Evolutionary conservation across 1,140 invertebrate species (phyloP).

Genomic region (Gonatopus flavifemur): DNA sequence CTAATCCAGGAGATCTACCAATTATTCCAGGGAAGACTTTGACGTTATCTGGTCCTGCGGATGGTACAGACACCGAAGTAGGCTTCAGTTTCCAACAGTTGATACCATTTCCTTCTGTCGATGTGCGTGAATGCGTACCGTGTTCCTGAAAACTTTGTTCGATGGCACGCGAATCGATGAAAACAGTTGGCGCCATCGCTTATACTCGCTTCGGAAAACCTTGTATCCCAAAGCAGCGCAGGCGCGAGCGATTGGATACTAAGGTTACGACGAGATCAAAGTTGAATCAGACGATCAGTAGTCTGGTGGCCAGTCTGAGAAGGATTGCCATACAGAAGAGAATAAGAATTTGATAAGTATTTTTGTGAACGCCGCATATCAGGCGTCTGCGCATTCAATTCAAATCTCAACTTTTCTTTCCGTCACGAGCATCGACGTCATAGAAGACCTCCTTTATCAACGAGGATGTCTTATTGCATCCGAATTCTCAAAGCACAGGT

Average conservation of each 20-base stretch:
- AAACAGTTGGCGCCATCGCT: no score
- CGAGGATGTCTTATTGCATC: constrained; percentile 74
- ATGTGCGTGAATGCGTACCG: no score
- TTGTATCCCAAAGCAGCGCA: constrained; percentile 33
- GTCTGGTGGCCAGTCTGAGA: constrained; percentile 58
- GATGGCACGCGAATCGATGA: no score
- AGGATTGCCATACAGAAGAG: constrained; percentile 53
- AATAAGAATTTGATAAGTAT: neutral
- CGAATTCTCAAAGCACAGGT: constrained; percentile 75
- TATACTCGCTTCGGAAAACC: no score
- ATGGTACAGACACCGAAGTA: no score
- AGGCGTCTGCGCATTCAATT: constrained; percentile 28
- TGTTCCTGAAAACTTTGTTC: no score
- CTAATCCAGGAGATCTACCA: no score
- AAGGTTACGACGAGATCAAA: constrained; percentile 21
- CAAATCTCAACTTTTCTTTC: neutral
- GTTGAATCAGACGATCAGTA: constrained; percentile 37
- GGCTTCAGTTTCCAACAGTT: no score
- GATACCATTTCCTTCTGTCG: no score
- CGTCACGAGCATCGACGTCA: constrained; percentile 20
- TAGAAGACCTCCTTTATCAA: constrained; percentile 37
- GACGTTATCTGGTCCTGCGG: no score
- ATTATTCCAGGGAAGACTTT: no score
- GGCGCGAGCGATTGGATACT: constrained; percentile 36
- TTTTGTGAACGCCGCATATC: neutral